phyloP scores from a whole-genome alignment of 2,113 vertebrate species.

The Phylloscopus trochiloides region DNA sequence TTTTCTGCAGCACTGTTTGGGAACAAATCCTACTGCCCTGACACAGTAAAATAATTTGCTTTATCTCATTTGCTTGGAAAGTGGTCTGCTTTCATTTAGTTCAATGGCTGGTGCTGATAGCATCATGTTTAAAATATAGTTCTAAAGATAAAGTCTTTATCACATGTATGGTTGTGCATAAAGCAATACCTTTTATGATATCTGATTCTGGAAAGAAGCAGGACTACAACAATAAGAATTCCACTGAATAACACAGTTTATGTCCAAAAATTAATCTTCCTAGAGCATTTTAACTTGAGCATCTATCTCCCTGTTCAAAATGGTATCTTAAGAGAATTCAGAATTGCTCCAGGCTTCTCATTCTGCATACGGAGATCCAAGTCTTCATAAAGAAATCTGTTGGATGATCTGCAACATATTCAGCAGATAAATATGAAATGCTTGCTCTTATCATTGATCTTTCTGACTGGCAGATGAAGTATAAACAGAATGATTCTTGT shows the following conservation, averaged over 20 bases:
- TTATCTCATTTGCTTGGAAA: background rate
- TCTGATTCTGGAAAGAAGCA: background rate
- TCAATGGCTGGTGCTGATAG: background rate
- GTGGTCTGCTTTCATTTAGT: background rate
- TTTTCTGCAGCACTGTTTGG: background rate
- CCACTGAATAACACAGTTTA: background rate
- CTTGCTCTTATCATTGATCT: conserved; percentile 20
- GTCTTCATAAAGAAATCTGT: conserved; percentile 16
- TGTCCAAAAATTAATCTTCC: background rate
- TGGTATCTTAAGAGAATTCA: background rate
- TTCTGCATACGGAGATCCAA: background rate
- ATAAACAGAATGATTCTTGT: conserved; percentile 25
- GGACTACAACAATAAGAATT: background rate
- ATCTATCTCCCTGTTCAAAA: background rate
- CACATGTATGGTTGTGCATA: background rate
- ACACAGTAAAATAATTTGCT: background rate
- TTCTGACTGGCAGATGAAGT: conserved; percentile 6
- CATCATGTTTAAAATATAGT: background rate
- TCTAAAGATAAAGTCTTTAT: background rate
- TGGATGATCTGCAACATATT: conserved; percentile 34
- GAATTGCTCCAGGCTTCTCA: background rate
- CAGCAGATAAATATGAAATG: background rate
- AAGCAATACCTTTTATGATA: background rate
- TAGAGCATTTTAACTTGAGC: background rate
- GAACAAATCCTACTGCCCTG: background rate